Base-by-base conservation (phyloP, 2,797 vertebrate genomes). In the Chiloscyllium punctatum region DNA sequence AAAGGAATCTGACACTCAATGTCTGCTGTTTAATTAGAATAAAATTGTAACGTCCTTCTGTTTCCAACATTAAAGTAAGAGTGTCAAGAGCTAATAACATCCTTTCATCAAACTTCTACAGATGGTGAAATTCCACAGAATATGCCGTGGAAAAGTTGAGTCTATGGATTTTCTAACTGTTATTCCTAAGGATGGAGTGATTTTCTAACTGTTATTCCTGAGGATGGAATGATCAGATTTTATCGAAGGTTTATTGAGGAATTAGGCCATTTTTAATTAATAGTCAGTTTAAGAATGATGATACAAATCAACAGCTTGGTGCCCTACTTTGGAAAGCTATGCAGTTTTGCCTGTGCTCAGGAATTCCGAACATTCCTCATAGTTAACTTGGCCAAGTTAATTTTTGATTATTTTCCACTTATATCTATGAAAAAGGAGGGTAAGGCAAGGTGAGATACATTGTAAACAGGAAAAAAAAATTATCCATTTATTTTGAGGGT, bases 191-290 rank as follows among this genome's bases (percentile, higher is more conserved):
- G 11, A 1, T 92, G 33, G 30, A n/a, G 23, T 37, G 42, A 48
- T 94, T 42, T 94, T 69, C 33, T 42, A 68, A 33, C 72, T 30
- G 30, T 27, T 27, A 74, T 42, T 94, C 57, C 90, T 91, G 53
- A 94, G 91, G 62, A 15, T 74, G 48, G 48, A 72, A 74, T 94
- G 11, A 94, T 94, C 8, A 11, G 68, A 48, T 94, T 42, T 13
- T 74, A 71, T 74, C 57, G 11, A 72, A 33, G 30, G 42, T 27
- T 25, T 71, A 74, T 51, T 30, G 94, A 94, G 48, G 33, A 71
- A 94, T 72, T 74, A 72, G 69, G 42, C 42, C 18, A 68, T 74
- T 69, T 51, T 94, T 42, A 72, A 94, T 94, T 94, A 94, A 42
- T 94, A 48, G 9, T 33, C 71, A 15, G 53, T n/a, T 57, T 57